Conservation (phyloP, 2,888 invertebrate species). For the Bimastos eiseni region DNA sequence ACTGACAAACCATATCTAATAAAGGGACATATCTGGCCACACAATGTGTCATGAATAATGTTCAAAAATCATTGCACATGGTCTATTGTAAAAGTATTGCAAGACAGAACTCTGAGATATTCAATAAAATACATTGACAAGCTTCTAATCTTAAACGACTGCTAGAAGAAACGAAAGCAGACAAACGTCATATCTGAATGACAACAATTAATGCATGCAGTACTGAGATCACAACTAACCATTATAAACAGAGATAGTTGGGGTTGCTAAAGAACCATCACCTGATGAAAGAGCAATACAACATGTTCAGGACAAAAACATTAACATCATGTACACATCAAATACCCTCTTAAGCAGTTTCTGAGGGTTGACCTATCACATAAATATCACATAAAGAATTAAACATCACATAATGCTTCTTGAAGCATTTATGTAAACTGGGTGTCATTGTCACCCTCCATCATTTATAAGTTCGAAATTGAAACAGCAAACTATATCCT, state of each 20-base stretch:
- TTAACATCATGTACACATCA: neutral
- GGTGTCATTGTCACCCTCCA: neutral
- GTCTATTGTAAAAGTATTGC: neutral
- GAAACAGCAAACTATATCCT: neutral
- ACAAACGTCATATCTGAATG: neutral
- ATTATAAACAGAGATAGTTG: neutral
- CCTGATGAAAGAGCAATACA: neutral
- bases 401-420: neutral
- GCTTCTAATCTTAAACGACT: neutral
- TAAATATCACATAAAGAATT: neutral
- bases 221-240: conserved; percentile 17
- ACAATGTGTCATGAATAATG: neutral
- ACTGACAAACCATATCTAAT: too few species aligned
- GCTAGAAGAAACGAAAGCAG: neutral
- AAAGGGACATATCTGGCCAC: neutral
- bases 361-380: neutral
- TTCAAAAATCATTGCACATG: neutral
- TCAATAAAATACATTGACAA: neutral
- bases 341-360: neutral
- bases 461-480: neutral
- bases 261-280: neutral
- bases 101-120: neutral
- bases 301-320: neutral
- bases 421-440: neutral
- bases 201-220: neutral